Evolutionary conservation across 1,140 invertebrate genomes (phyloP).

Genomic region (Lepidurus apus): DNA sequence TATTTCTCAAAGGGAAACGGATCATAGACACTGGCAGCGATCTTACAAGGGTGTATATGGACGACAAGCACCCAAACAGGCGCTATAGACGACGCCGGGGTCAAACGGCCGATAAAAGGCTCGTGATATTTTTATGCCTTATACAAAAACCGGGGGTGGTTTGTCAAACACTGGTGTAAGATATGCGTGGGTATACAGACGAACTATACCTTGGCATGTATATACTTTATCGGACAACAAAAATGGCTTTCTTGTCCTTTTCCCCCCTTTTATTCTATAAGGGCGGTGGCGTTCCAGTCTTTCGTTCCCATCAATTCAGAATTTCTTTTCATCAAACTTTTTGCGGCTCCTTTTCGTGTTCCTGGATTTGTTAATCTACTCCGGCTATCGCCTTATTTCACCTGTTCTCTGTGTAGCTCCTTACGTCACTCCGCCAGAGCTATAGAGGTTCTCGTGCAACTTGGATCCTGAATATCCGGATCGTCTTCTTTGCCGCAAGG

Average conservation of each 20-base stretch:
- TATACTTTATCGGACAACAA: neutral
- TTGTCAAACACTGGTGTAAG: neutral
- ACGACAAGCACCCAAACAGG: neutral
- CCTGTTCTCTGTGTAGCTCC: too few relatives aligned
- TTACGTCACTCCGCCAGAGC: too few relatives aligned
- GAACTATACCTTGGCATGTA: neutral
- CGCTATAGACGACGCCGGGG: neutral
- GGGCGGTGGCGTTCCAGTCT: too few relatives aligned
- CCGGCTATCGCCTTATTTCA: too few relatives aligned
- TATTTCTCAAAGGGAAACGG: neutral
- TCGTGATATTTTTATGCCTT: slow-evolving; percentile 9
- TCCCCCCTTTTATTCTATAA: too few relatives aligned
- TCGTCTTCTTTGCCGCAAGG: too few relatives aligned
- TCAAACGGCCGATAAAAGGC: slow-evolving; percentile 18
- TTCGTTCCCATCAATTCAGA: too few relatives aligned
- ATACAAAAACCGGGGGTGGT: neutral
- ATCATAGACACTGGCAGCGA: neutral
- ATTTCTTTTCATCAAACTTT: too few relatives aligned
- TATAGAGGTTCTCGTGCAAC: too few relatives aligned
- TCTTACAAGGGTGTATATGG: neutral
- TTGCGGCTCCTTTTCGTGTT: too few relatives aligned
- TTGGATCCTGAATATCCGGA: too few relatives aligned
- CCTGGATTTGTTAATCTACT: too few relatives aligned
- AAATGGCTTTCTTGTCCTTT: neutral
- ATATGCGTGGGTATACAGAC: neutral